phyloP scores from a whole-genome alignment of 2,888 invertebrate species.

The Mesorhabditis belari region DNA sequence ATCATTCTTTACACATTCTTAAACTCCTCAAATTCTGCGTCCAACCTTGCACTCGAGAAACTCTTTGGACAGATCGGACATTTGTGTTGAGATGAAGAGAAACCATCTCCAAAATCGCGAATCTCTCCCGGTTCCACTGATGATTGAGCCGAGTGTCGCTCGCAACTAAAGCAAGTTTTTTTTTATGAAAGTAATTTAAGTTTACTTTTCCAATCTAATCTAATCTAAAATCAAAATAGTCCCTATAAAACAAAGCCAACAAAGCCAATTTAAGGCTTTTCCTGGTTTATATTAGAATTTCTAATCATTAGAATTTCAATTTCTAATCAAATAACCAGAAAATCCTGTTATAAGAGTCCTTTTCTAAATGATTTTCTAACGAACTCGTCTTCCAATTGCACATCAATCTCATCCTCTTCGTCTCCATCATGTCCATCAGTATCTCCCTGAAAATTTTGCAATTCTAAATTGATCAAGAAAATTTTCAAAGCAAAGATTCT shows the following conservation, averaged over 20 bases:
- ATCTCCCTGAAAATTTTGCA: conserved; percentile 9
- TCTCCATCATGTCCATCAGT: conserved; percentile 23
- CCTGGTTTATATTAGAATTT: no score
- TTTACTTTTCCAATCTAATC: no score
- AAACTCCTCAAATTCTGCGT: not conserved
- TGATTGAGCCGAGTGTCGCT: not conserved
- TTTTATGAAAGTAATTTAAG: no score
- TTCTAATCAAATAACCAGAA: no score
- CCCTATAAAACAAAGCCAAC: no score
- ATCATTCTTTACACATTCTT: not conserved
- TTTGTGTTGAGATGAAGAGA: conserved; percentile 65
- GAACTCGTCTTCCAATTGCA: conserved; percentile 9
- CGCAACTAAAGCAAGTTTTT: no score
- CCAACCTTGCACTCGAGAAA: conserved; percentile 74
- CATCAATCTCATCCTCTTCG: conserved; percentile 14
- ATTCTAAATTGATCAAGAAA: not conserved
- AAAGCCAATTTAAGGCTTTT: no score
- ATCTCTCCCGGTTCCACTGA: not conserved
- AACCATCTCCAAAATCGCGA: conserved; percentile 3
- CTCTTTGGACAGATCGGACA: conserved; percentile 98
- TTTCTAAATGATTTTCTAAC: no score
- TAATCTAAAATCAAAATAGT: no score
- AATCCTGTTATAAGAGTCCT: no score
- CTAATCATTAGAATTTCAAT: no score
- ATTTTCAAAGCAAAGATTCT: no score